Percentiles rank a stretch among this genome's conserved stretches.
These are phyloP conservation scores for Falco rusticolus DNA, from an alignment of 2,797 vertebrate genomes.

Conservation along the genomic window DNA sequence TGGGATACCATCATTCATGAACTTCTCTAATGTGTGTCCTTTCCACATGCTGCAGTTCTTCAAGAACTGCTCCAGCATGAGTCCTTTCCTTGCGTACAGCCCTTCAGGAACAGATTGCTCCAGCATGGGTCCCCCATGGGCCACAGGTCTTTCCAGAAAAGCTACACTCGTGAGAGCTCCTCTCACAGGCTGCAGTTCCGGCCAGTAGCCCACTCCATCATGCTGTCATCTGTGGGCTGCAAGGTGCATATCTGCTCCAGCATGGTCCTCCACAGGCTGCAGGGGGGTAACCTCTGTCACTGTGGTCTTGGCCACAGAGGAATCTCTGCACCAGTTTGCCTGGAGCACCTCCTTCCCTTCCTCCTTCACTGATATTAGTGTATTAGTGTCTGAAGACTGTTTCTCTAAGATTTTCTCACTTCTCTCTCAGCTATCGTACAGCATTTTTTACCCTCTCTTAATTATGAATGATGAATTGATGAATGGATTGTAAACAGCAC, in stretches of 20 bases:
- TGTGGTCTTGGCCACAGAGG: fast-evolving
- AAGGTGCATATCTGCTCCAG: background rate
- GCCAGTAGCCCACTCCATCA: background rate
- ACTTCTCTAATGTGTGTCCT: background rate
- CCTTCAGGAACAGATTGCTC: background rate
- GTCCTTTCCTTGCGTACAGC: background rate
- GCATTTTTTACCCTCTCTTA: background rate
- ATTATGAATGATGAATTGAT: background rate
- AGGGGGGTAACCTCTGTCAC: background rate
- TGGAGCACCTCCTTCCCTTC: background rate
- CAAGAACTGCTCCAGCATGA: background rate
- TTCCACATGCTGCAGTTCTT: background rate
- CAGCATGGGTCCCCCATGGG: background rate
- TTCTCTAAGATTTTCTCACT: background rate
- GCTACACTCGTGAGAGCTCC: fast-evolving
- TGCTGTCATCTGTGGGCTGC: background rate
- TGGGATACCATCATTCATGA: background rate
- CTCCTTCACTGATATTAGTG: background rate
- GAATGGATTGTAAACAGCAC: background rate
- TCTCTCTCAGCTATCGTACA: background rate
- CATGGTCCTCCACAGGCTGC: background rate
- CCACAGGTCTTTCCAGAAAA: background rate
- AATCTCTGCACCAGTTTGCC: background rate
- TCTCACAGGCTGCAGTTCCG: background rate
- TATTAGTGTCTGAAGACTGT: background rate